Conservation (phyloP, 1,140 invertebrate genomes). For the Radopholus similis region DNA sequence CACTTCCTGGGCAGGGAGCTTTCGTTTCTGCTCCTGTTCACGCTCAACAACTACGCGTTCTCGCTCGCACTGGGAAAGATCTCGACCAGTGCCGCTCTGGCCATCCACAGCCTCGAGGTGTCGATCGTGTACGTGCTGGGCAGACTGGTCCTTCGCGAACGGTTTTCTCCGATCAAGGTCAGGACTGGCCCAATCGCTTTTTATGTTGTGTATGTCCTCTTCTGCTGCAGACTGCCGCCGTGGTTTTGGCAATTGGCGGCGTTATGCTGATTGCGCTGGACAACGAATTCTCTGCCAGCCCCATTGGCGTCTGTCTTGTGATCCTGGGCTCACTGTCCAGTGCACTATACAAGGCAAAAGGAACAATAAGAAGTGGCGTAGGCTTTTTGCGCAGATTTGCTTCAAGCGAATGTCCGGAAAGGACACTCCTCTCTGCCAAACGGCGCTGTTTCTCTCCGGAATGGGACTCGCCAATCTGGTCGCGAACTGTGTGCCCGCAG, state of each 20-base stretch:
- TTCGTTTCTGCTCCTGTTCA: background rate
- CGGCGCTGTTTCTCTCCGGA: conserved; percentile 48
- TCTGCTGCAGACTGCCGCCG: conserved; percentile 37
- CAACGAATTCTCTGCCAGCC: conserved; percentile 29
- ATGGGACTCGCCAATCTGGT: conserved; percentile 42
- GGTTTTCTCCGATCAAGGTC: background rate
- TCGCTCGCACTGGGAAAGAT: background rate
- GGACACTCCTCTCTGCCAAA: conserved; percentile 44
- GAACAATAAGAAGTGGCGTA: background rate
- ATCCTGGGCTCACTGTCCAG: conserved; percentile 39
- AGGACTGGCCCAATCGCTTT: background rate
- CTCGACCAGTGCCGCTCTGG: background rate
- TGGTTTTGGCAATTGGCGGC: conserved; percentile 41
- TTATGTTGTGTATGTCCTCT: no score
- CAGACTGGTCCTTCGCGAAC: background rate
- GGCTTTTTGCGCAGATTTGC: conserved; percentile 21
- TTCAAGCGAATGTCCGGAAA: conserved; percentile 43
- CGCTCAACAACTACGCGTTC: background rate
- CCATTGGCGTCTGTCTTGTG: conserved; percentile 36
- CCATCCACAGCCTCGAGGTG: background rate
- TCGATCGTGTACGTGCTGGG: background rate
- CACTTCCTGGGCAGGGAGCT: background rate
- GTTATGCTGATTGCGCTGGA: conserved; percentile 49
- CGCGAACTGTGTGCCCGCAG: conserved; percentile 41
- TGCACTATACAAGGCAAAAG: conserved; percentile 43